Evolutionary conservation across 64 coral and sea anemone species (phyloP).

Genomic region (Montipora sp.): DNA sequence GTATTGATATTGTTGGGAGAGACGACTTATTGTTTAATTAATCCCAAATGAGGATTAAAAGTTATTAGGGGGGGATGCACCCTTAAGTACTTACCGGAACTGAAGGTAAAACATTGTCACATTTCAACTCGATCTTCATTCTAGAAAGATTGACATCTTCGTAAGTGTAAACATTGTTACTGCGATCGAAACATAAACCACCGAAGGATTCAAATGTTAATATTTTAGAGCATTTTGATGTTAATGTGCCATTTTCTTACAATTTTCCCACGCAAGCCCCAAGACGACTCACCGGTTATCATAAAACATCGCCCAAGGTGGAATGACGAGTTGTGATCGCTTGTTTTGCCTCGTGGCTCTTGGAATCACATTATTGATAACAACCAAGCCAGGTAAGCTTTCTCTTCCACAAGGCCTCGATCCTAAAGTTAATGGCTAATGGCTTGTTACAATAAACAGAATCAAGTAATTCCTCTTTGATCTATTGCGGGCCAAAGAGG

Average conservation of each 20-base stretch:
- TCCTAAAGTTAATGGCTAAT: neutral
- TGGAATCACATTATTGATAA: neutral
- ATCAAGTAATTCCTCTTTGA: neutral
- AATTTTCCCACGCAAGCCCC: neutral
- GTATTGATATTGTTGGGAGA: neutral
- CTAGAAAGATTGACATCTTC: slow-evolving; percentile 42
- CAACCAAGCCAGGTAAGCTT: slow-evolving; percentile 25
- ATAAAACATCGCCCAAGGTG: neutral
- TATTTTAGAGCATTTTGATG: neutral
- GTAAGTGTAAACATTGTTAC: slow-evolving; percentile 49
- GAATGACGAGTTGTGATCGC: neutral
- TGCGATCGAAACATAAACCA: slow-evolving; percentile 28
- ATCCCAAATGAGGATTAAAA: neutral
- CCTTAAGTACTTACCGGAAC: neutral
- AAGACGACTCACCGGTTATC: neutral
- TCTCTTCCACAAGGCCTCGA: neutral
- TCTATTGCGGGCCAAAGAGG: neutral
- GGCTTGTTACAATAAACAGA: neutral
- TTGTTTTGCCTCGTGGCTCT: neutral
- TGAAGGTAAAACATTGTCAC: neutral
- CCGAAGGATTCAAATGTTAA: slow-evolving; percentile 30
- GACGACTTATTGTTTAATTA: neutral
- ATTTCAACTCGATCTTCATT: neutral
- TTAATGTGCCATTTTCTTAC: neutral
- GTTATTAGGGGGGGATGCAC: neutral